These are phyloP conservation scores for Nephrotoma guestfalica DNA, from an alignment of 2,888 invertebrate genomes.

Conservation along the genomic window DNA sequence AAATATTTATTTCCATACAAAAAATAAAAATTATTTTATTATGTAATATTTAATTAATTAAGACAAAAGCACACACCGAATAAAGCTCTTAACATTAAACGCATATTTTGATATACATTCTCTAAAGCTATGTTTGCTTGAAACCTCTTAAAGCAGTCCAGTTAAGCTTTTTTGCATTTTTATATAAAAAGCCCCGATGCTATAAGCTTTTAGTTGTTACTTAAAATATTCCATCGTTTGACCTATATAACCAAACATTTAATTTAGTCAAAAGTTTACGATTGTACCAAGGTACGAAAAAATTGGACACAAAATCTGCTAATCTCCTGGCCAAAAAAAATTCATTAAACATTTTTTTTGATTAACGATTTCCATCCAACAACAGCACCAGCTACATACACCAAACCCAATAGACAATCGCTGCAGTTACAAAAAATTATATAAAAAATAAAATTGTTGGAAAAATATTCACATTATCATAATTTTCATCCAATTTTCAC, in stretches of 20 bases:
- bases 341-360: not conserved
- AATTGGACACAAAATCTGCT: not conserved
- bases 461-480: not conserved
- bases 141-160: too few species aligned
- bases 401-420: not conserved
- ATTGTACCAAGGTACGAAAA: not conserved
- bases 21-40: too few species aligned
- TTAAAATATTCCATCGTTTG: not conserved
- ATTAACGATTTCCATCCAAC: not conserved
- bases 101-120: too few species aligned
- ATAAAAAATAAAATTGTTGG: not conserved
- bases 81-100: too few species aligned
- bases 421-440: not conserved
- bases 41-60: too few species aligned
- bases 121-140: too few species aligned
- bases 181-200: too few species aligned
- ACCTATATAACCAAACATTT: not conserved
- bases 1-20: too few species aligned
- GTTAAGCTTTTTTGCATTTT: too few species aligned
- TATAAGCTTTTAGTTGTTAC: too few species aligned
- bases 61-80: too few species aligned
- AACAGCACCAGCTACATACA: not conserved
- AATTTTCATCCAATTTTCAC: not conserved
- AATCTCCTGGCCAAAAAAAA: not conserved
- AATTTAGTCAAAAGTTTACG: not conserved